Base-by-base conservation (phyloP, 1,140 invertebrate species). In the Camponotus pennsylvanicus region DNA sequence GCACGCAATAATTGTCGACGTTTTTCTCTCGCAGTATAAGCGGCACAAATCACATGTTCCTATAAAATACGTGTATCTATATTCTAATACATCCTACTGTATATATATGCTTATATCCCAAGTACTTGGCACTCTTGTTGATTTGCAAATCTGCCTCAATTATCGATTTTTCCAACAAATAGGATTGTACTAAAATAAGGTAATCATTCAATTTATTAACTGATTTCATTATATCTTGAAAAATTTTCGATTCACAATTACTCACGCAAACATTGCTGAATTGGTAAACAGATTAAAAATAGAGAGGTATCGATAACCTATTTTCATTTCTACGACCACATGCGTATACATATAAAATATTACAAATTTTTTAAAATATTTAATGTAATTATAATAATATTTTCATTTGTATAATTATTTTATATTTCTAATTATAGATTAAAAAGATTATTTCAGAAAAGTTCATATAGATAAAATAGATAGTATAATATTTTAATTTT, bases 1-100 rank as follows among this genome's bases (percentile, higher is more conserved):
- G 77, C 63, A 79, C 42, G 63, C 63, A 79, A 79, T 79, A 79
- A 79, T 79, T 79, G 63, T 32, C 32, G 63, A 69, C n/a, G 42
- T 79, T 79, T 67, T 79, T 79, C 63, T 79, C 8, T 13, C 32
- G 77, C 42, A 11, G 63, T n/a, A 32, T 40, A 27, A 77, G n/a
- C 27, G n/a, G n/a, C 63, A 78, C 59, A 79, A 79, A 79, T 79
- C 67, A 69, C 63, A 15, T 52, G 63, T 79, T 79, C 18, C 45
- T 7, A 42, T n/a, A 32, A 37, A 27, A 27, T 27, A 27, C 27
- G 27, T 27, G 27, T 27, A 27, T 27, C 27, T 27, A 27, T 27
- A 27, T 27, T 0, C 27, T 27, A 27, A 27, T 27, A 27, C 27
- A 27, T 27, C 27, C 1, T 27, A 27, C 27, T 27, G 27, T 27